Evolutionary conservation across 1,140 invertebrate species (phyloP), one percentile per base, ranked within the genome.

Genomic region (Saxidomus purpurata): DNA sequence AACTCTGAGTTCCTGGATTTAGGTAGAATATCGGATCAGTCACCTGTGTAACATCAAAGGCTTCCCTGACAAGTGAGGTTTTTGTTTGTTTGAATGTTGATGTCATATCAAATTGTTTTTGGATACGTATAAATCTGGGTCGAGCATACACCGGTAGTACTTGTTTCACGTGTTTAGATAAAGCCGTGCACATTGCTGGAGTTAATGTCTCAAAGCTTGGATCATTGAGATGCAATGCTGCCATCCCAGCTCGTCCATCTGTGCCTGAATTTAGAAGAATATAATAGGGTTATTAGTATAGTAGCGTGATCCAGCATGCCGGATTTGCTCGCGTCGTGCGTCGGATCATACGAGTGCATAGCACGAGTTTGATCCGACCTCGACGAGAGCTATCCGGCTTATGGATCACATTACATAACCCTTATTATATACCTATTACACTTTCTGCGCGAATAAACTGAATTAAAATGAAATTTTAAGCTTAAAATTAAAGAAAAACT

Each of bases 31-130:
- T 22, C 17, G 67, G 28, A 38, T 86, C 83, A 9, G 22, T 28
- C n/a, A 86, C 28, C 0, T 47, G 1, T 25, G 1, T 76, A 3
- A 59, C 31, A 76, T 86, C 83, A 43, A 76, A 86, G 15, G 67
- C 83, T 34, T 84, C 81, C 22, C 38, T 34, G 0, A 49, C 38
- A n/a, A 84, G 63, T 15, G 19, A 43, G 0, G 43, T n/a, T 34
- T 84, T 84, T 22, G 47, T 40, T 59, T 84, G 81, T 22, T 84
- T 84, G 47, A 69, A 86, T n/a, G 83, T 86, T 34, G 83, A 86
- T 1, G 83, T 86, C 43, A 86, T n/a, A 0, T 34, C 13, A 2
- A 86, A 11, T 25, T 76, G 4, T 8, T 52, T 74, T 22, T 59
- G 67, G 11, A 86, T 28, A 15, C 83, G 83, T 2, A 86, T 55